Evolutionary conservation across 2,888 invertebrate species (phyloP).

Genomic region (Camponotus fellah): DNA sequence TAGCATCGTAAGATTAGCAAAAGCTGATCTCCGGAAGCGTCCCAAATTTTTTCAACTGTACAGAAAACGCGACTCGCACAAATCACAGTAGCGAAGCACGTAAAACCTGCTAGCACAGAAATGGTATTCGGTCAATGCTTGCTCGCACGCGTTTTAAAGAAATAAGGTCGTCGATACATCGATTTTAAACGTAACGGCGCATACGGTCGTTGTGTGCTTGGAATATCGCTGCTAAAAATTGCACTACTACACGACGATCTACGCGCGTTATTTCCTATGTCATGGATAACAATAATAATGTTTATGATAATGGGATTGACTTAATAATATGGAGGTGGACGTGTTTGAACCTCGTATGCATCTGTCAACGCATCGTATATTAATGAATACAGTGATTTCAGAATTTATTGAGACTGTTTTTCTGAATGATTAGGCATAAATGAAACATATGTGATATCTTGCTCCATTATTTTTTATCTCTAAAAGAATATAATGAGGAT

Average conservation of each 20-base stretch:
- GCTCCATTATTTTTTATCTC: constrained; percentile 20
- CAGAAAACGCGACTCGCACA: constrained; percentile 58
- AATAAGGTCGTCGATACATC: constrained; percentile 75
- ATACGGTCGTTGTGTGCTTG: constrained; percentile 37
- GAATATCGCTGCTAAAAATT: constrained; percentile 50
- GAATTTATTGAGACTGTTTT: not conserved
- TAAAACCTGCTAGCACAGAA: constrained; percentile 74
- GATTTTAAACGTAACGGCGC: constrained; percentile 71
- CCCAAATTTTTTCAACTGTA: constrained; percentile 56
- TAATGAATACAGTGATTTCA: not conserved
- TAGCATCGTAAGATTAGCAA: not conserved
- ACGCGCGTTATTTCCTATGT: constrained; percentile 7
- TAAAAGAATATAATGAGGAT: not conserved
- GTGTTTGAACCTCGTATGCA: constrained; percentile 37
- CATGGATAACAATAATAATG: constrained; percentile 37
- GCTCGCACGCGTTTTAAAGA: constrained; percentile 70
- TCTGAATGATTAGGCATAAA: not conserved
- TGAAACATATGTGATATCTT: not conserved
- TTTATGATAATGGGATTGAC: constrained; percentile 26
- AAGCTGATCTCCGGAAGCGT: constrained; percentile 47
- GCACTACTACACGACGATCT: constrained; percentile 1
- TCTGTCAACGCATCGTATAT: constrained; percentile 22
- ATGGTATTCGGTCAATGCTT: constrained; percentile 72
- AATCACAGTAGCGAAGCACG: constrained; percentile 69
- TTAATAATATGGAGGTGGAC: constrained; percentile 10